Base-by-base conservation (phyloP, 2,888 invertebrate genomes). In the Ornithoptera alexandrae region DNA sequence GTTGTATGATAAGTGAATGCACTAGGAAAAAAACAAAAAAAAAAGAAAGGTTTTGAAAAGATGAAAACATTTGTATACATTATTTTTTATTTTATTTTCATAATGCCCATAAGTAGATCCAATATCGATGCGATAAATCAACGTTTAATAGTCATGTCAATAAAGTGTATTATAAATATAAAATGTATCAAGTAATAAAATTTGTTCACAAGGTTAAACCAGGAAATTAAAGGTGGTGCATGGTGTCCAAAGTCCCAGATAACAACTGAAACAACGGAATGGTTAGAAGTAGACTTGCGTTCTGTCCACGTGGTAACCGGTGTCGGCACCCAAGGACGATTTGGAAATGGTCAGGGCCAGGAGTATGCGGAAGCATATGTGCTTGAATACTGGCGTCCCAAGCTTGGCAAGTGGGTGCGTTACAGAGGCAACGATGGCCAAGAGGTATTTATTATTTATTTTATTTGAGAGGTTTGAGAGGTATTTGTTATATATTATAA, bases 201-300 rank as follows among this genome's bases (percentile, higher is more conserved):
- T 20, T 56, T 20, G 5, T 56, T 2, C 20, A 56, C 15, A 94
- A 98, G 98, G 85, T 93, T 98, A 76, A 95, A 96, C 75, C 95
- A 95, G 78, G 98, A 98, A 83, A 93, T 94, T 75, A 95, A 95
- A 80, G 97, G 97, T 18, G 98, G 98, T 62, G 98, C 98, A 0
- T 98, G 98, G 98, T 98, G 98, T 90, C 98, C 98, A 17, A 95
- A 95, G 86, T 93, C 94, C 65, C 95, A 95, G 84, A 96, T 97
- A 80, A 96, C 96, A 36, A 94, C 95, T n/a, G 96, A 96, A 78
- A 93, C 95, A 3, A 94, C 93, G 71, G 96, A 96, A 86, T 96
- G 96, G 96, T 88, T 96, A 72, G 95, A 98, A 93, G 94, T 97
- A 74, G 95, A 98, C 84, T 93, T 98, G 74, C 95, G 94, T 79